phyloP scores from a whole-genome alignment of 2,797 vertebrate species.

The Mionectes olivaceus region DNA sequence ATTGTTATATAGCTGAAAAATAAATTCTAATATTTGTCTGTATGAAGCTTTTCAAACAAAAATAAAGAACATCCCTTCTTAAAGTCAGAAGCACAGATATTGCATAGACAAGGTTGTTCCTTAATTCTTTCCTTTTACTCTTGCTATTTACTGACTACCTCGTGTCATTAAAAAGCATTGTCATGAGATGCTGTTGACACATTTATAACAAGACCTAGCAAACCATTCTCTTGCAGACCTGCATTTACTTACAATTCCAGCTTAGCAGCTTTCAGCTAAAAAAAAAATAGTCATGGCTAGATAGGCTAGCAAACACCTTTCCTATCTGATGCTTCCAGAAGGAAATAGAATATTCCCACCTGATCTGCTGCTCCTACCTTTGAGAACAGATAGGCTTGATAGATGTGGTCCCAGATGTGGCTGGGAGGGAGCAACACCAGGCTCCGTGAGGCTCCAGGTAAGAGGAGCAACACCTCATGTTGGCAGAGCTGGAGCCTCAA shows the following conservation, averaged over 20 bases:
- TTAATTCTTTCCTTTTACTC: neutral
- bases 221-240: neutral
- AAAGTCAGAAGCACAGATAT: neutral
- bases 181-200: neutral
- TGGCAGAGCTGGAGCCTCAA: neutral
- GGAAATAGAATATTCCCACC: neutral
- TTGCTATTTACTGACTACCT: neutral
- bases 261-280: neutral
- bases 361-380: neutral
- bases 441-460: neutral
- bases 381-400: neutral
- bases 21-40: neutral
- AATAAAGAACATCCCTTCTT: neutral
- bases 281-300: neutral
- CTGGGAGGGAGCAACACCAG: neutral
- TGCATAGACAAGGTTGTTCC: neutral
- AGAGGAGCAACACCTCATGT: neutral
- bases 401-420: neutral
- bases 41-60: neutral
- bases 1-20: slow-evolving; percentile 6
- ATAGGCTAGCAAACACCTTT: neutral
- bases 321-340: neutral
- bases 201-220: neutral
- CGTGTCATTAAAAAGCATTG: neutral
- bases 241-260: neutral